Conservation (phyloP, 2,888 invertebrate genomes). For the Tuta absoluta region DNA sequence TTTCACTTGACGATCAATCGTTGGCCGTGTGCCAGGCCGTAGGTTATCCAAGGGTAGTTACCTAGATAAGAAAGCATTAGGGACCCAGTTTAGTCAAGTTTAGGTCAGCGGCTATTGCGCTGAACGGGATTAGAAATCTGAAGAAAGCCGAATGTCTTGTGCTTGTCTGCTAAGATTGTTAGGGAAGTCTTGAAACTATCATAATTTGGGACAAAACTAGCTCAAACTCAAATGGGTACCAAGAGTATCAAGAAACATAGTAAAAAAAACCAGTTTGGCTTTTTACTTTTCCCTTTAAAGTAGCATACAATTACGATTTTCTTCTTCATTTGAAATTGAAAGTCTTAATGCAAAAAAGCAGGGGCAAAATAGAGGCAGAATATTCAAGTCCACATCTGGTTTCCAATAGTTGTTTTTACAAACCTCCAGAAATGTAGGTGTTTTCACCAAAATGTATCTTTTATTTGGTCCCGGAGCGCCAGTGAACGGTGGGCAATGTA, state of each 20-base stretch:
- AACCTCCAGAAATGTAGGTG: background rate
- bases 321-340: too few species aligned
- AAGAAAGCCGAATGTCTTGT: background rate
- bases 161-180: too few species aligned
- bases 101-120: too few species aligned
- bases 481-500: background rate
- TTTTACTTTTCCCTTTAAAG: too few species aligned
- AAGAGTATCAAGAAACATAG: too few species aligned
- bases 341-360: too few species aligned
- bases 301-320: too few species aligned
- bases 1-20: constrained; percentile 59
- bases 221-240: too few species aligned
- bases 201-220: too few species aligned
- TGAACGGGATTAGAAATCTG: background rate
- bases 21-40: constrained; percentile 58
- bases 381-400: background rate
- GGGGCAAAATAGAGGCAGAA: background rate
- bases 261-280: too few species aligned
- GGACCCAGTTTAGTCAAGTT: too few species aligned
- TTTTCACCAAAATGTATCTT: background rate
- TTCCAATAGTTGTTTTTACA: background rate
- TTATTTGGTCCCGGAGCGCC: background rate
- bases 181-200: too few species aligned
- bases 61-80: constrained; percentile 19
- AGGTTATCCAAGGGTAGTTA: constrained; percentile 28